Conservation (phyloP, 2,113 vertebrate genomes). For the Oreochromis niloticus region DNA sequence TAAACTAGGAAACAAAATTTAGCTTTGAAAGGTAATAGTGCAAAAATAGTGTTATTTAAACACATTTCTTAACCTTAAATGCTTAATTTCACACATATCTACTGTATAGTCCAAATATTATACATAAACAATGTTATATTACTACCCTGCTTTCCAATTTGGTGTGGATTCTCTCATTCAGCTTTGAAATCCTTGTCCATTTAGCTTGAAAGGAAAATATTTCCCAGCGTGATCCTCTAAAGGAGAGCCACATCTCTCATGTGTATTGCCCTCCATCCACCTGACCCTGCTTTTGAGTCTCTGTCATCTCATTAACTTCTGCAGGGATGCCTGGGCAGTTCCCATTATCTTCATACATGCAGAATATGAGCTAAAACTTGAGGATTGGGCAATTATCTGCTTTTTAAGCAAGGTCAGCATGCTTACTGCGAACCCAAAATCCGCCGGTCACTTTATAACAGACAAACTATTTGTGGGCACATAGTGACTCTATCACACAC, state of each 20-base stretch:
- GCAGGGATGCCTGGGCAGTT: not conserved
- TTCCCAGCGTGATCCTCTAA: conserved; percentile 7
- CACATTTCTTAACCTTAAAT: not conserved
- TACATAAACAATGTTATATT: not conserved
- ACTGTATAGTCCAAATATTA: not conserved
- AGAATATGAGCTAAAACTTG: conserved; percentile 38
- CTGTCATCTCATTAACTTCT: conserved; percentile 66
- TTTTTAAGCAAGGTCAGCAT: conserved; percentile 44
- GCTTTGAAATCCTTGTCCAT: conserved; percentile 24
- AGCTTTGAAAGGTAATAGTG: not conserved
- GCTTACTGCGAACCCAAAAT: conserved; percentile 36
- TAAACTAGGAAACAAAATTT: not conserved
- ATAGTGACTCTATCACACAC: not conserved
- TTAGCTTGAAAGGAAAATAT: conserved; percentile 7
- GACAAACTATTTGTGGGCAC: not conserved
- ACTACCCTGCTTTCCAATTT: not conserved
- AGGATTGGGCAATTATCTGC: conserved; percentile 61
- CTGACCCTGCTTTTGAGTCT: conserved; percentile 62
- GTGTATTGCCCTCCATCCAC: conserved; percentile 4
- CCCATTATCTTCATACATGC: conserved; percentile 54
- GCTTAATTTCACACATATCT: conserved; percentile 46
- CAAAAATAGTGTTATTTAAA: not conserved
- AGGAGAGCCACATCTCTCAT: not conserved
- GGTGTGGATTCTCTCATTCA: conserved; percentile 4
- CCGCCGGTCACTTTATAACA: conserved; percentile 32